Conservation (phyloP, 2,888 invertebrate genomes). For the Augiades crinisus region DNA sequence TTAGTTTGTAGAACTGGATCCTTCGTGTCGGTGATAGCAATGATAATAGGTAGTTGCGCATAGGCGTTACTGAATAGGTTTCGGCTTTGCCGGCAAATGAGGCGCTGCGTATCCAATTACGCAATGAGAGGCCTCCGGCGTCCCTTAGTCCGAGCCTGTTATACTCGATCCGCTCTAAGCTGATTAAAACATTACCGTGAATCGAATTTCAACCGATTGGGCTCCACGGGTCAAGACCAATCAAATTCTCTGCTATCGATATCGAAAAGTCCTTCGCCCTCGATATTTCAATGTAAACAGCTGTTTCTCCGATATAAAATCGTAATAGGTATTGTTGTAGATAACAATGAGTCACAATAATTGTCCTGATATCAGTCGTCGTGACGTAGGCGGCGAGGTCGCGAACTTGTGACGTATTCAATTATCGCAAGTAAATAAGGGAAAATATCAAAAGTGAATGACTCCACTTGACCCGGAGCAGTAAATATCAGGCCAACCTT, state of each 20-base stretch:
- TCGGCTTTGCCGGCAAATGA: slow-evolving; percentile 55
- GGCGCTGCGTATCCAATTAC: slow-evolving; percentile 63
- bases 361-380: slow-evolving; percentile 28
- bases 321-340: slow-evolving; percentile 9
- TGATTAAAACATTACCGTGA: slow-evolving; percentile 48
- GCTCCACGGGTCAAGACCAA: slow-evolving; percentile 22
- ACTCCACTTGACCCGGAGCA: slow-evolving; percentile 70
- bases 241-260: not conserved
- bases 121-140: slow-evolving; percentile 27
- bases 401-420: slow-evolving; percentile 61
- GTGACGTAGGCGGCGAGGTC: slow-evolving; percentile 40
- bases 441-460: slow-evolving; percentile 68
- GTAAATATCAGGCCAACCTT: slow-evolving; percentile 65
- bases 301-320: slow-evolving; percentile 2
- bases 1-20: too few species aligned
- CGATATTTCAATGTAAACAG: slow-evolving; percentile 11
- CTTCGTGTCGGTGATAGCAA: slow-evolving; percentile 34
- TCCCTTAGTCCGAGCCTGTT: slow-evolving; percentile 42
- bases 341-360: slow-evolving; percentile 27
- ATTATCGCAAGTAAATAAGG: slow-evolving; percentile 56
- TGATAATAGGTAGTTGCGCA: slow-evolving; percentile 40
- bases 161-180: slow-evolving; percentile 47
- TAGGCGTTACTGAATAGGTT: slow-evolving; percentile 53
- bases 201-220: slow-evolving; percentile 38
- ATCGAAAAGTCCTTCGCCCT: not conserved